Evolutionary conservation across 2,113 vertebrate genomes (phyloP).

Genomic region (Propithecus coquereli): DNA sequence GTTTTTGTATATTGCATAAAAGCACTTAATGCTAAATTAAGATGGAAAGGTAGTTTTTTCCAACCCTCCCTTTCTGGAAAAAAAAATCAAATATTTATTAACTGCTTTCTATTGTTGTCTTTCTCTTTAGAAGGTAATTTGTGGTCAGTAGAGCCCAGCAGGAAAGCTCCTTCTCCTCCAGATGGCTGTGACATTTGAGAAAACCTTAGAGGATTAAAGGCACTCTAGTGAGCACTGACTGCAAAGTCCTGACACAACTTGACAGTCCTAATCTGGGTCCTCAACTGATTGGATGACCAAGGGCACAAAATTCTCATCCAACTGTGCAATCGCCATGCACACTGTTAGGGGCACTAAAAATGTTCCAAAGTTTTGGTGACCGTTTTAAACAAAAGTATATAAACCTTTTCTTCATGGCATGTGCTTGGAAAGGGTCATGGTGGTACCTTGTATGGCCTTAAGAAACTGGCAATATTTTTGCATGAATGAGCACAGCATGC

Average conservation of each 20-base stretch:
- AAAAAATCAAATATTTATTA: slow-evolving; percentile 70
- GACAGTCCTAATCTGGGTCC: slow-evolving; percentile 83
- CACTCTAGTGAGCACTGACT: slow-evolving; percentile 80
- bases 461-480: slow-evolving; percentile 65
- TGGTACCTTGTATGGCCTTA: neutral
- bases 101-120: slow-evolving; percentile 74
- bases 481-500: slow-evolving; percentile 80
- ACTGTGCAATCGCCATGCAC: slow-evolving; percentile 52
- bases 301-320: slow-evolving; percentile 60
- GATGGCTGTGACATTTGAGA: slow-evolving; percentile 87
- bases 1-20: slow-evolving; percentile 2
- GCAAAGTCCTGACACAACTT: slow-evolving; percentile 81
- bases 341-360: slow-evolving; percentile 49
- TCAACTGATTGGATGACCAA: slow-evolving; percentile 77
- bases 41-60: slow-evolving; percentile 6
- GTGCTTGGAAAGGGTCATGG: slow-evolving; percentile 35
- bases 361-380: slow-evolving; percentile 36
- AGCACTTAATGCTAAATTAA: slow-evolving; percentile 33
- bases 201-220: slow-evolving; percentile 85
- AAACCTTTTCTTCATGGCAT: neutral
- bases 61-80: slow-evolving; percentile 51
- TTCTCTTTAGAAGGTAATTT: slow-evolving; percentile 77
- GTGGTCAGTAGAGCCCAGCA: slow-evolving; percentile 81
- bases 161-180: slow-evolving; percentile 81
- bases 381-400: neutral